Evolutionary conservation across 2,888 invertebrate species (phyloP).

Genomic region (Acleris sparsana): DNA sequence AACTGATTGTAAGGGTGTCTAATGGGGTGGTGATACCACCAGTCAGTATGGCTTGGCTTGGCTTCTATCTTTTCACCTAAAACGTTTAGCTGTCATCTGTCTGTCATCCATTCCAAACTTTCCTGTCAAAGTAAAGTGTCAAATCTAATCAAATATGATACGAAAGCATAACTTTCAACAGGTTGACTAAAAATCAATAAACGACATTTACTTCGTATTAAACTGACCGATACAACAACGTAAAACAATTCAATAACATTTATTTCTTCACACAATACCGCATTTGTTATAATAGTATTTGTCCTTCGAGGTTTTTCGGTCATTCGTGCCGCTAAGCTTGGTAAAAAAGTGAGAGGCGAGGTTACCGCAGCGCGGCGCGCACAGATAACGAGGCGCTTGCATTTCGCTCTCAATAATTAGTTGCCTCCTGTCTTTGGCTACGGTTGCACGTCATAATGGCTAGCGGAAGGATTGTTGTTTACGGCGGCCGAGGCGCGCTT

Average conservation of each 20-base stretch:
- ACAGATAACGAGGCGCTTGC: conserved; percentile 46
- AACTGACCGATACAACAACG: background rate
- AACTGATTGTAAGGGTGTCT: too few species aligned
- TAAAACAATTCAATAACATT: conserved; percentile 7
- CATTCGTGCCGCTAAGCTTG: conserved; percentile 44
- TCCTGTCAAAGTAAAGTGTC: too few species aligned
- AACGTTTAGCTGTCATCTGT: background rate
- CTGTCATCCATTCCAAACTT: too few species aligned
- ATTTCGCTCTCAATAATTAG: conserved; percentile 40
- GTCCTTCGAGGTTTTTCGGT: conserved; percentile 44
- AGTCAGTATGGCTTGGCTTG: too few species aligned
- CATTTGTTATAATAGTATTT: conserved; percentile 18
- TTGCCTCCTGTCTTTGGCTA: conserved; percentile 49
- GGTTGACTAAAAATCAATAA: conserved; percentile 24
- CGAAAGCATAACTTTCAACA: too few species aligned
- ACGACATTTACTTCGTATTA: background rate
- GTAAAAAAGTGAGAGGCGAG: conserved; percentile 72
- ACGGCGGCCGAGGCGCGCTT: conserved; percentile 98
- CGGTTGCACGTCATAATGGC: conserved; percentile 73
- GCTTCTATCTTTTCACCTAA: too few species aligned
- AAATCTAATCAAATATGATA: too few species aligned
- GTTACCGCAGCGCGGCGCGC: conserved; percentile 52
- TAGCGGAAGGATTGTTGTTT: conserved; percentile 91
- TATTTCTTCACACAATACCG: conserved; percentile 16
- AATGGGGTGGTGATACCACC: too few species aligned